These are phyloP conservation scores for Xyrichtys novacula DNA, from an alignment of 2,797 vertebrate species.

Conservation along the genomic window DNA sequence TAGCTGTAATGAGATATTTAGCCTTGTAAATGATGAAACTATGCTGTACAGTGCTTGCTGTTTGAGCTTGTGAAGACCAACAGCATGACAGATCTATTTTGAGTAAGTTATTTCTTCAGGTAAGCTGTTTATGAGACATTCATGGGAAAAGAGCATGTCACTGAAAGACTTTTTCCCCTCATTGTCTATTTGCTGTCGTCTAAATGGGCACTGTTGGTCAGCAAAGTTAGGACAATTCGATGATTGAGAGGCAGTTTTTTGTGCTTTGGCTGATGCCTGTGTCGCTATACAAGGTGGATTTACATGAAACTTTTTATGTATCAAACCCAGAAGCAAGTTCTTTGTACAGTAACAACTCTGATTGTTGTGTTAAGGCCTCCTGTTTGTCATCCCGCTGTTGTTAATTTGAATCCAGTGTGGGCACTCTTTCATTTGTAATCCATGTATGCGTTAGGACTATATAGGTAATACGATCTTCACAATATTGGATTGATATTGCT, in stretches of 20 bases:
- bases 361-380: conserved; percentile 65
- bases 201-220: conserved; percentile 24
- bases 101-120: conserved; percentile 58
- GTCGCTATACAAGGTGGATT: conserved; percentile 35
- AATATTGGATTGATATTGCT: conserved; percentile 76
- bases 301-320: conserved; percentile 4
- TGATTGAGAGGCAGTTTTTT: conserved; percentile 14
- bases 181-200: conserved; percentile 47
- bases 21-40: conserved; percentile 78
- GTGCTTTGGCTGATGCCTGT: conserved; percentile 16
- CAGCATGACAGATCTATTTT: conserved; percentile 75
- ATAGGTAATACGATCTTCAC: conserved; percentile 72
- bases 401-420: conserved; percentile 67
- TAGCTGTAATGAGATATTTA: conserved; percentile 76
- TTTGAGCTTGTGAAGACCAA: conserved; percentile 79
- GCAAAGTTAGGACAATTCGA: conserved; percentile 20
- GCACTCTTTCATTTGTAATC: conserved; percentile 71
- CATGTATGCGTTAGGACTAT: conserved; percentile 81
- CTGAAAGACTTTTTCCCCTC: conserved; percentile 33
- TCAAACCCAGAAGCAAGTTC: conserved; percentile 44
- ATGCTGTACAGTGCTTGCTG: conserved; percentile 83
- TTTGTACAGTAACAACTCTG: conserved; percentile 60
- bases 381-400: conserved; percentile 68
- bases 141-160: conserved; percentile 48
- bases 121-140: conserved; percentile 61